phyloP scores from a whole-genome alignment of 2,113 vertebrate species.

The Probosciger aterrimus region DNA sequence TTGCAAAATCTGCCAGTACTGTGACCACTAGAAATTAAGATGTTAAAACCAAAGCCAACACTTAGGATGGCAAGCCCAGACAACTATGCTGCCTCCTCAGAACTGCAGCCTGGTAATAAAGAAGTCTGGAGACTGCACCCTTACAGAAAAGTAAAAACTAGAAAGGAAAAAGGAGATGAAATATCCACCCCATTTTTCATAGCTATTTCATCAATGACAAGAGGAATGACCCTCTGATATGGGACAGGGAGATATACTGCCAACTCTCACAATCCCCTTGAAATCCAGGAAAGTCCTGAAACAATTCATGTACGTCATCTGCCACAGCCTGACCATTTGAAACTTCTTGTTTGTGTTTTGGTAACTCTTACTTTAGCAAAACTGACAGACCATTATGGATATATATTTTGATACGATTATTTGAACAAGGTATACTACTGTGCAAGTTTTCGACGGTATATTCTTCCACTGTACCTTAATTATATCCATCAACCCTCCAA shows the following conservation, averaged over 20 bases:
- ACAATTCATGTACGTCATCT: background rate
- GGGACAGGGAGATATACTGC: background rate
- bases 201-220: background rate
- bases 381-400: background rate
- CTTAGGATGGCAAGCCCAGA: background rate
- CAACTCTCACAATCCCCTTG: background rate
- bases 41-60: background rate
- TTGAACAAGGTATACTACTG: background rate
- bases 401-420: background rate
- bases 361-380: background rate
- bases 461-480: background rate
- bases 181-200: background rate
- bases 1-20: background rate
- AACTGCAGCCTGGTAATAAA: background rate
- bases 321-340: background rate
- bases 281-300: background rate
- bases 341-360: background rate
- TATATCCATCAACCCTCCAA: background rate
- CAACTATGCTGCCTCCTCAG: background rate
- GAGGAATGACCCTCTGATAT: background rate
- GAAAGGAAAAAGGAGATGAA: background rate
- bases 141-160: background rate
- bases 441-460: background rate
- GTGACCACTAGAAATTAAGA: background rate
- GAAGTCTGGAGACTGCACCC: background rate